phyloP scores from a whole-genome alignment of 2,888 invertebrate genomes.

The Melieria picta region DNA sequence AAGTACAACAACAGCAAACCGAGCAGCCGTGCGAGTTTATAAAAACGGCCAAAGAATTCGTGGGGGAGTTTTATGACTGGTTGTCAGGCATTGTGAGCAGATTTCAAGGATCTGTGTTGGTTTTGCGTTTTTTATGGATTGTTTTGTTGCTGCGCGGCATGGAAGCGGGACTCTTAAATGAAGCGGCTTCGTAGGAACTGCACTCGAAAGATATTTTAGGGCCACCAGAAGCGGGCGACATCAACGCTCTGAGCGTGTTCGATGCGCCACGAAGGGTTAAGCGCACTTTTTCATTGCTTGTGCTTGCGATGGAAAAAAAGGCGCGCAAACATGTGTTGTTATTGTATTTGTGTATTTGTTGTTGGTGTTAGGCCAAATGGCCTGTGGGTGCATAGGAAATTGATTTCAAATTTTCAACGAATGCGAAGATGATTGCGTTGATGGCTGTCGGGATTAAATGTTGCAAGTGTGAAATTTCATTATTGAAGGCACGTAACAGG shows the following conservation, averaged over 20 bases:
- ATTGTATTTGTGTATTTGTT: neutral
- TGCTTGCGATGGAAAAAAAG: no score
- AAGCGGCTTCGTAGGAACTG: conserved; percentile 27
- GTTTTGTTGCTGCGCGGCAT: neutral
- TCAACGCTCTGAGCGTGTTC: no score
- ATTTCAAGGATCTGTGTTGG: conserved; percentile 1
- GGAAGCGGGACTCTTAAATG: conserved; percentile 22
- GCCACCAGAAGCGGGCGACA: no score
- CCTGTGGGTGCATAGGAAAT: neutral
- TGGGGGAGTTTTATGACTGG: conserved; percentile 34
- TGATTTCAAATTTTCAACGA: neutral
- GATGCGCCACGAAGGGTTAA: no score
- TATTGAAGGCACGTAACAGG: conserved; percentile 45
- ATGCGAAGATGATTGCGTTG: no score
- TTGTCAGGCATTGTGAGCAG: conserved; percentile 10
- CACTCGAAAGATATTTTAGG: conserved; percentile 16
- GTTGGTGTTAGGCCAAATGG: no score
- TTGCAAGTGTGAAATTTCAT: neutral
- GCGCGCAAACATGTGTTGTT: neutral
- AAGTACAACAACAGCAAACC: conserved; percentile 9
- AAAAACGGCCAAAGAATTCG: conserved; percentile 20
- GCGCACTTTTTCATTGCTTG: no score
- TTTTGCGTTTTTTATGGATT: neutral
- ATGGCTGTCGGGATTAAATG: neutral
- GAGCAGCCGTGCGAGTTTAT: neutral